These are phyloP conservation scores for Dendrophyllia cribrosa DNA, from an alignment of 64 coral and sea anemone species.

Conservation along the genomic window DNA sequence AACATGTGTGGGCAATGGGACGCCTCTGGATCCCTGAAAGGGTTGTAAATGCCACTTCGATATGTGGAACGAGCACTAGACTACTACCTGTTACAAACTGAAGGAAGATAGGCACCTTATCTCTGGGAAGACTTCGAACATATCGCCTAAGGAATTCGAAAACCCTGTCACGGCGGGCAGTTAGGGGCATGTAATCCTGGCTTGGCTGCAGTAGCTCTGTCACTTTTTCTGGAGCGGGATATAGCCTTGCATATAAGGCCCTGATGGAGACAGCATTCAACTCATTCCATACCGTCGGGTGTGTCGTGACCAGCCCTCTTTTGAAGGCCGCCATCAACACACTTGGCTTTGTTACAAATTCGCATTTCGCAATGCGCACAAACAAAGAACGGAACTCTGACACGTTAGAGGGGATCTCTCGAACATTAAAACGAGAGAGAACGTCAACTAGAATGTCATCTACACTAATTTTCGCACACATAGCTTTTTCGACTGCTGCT, in stretches of 20 bases:
- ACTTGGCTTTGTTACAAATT: constrained; percentile 66
- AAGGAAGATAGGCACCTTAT: constrained; percentile 50
- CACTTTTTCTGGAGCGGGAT: constrained; percentile 48
- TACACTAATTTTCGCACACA: constrained; percentile 48
- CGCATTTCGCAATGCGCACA: constrained; percentile 35
- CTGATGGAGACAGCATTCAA: too few relatives aligned
- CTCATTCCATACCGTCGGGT: constrained; percentile 33
- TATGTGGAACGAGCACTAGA: too few relatives aligned
- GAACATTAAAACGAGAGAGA: constrained; percentile 47
- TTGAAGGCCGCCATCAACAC: constrained; percentile 45
- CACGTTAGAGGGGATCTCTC: constrained; percentile 27
- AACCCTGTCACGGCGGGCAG: constrained; percentile 41
- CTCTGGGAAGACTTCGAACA: constrained; percentile 36
- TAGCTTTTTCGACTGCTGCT: constrained; percentile 25
- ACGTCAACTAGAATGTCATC: constrained; percentile 48
- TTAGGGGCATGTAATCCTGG: constrained; percentile 25
- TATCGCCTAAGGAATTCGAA: constrained; percentile 60
- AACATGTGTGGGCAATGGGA: too few relatives aligned
- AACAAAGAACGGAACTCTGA: constrained; percentile 57
- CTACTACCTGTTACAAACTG: constrained; percentile 42
- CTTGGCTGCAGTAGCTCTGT: constrained; percentile 45
- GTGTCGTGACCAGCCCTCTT: constrained; percentile 33
- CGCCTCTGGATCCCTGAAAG: too few relatives aligned
- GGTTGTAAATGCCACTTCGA: too few relatives aligned
- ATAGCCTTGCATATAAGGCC: constrained; percentile 22